Evolutionary conservation across 1,140 invertebrate species (phyloP).

Genomic region (Coptotermes formosanus): DNA sequence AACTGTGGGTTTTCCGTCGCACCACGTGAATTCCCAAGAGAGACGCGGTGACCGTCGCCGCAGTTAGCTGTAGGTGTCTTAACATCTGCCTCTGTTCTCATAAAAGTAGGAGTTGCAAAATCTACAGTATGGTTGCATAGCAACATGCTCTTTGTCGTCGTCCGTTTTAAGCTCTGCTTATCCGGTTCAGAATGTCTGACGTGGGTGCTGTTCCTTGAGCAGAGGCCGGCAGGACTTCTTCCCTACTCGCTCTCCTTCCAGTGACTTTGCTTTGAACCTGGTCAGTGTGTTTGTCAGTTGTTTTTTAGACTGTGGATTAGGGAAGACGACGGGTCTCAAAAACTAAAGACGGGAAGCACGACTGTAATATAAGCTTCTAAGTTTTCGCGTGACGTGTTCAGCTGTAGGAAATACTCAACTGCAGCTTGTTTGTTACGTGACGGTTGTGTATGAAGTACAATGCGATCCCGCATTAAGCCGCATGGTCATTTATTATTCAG

Average conservation of each 20-base stretch:
- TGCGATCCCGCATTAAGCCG: too few species aligned
- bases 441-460: too few species aligned
- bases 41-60: too few species aligned
- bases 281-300: not conserved
- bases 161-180: not conserved
- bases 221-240: not conserved
- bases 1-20: too few species aligned
- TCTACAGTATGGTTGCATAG: not conserved
- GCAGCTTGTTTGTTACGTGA: too few species aligned
- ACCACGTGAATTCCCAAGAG: too few species aligned
- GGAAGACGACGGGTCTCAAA: not conserved
- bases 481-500: too few species aligned
- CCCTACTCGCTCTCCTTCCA: not conserved
- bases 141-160: not conserved
- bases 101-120: too few species aligned
- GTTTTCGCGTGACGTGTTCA: not conserved
- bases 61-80: too few species aligned
- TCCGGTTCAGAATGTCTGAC: not conserved
- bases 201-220: not conserved
- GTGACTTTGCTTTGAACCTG: constrained; percentile 15
- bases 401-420: too few species aligned
- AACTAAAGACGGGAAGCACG: not conserved
- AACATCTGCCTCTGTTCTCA: too few species aligned
- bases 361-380: not conserved
- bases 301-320: not conserved